A percentile compares a stretch with the other conserved stretches of the same genome.
phyloP scores from a whole-genome alignment of 2,113 vertebrate species.

The Chionis minor region DNA sequence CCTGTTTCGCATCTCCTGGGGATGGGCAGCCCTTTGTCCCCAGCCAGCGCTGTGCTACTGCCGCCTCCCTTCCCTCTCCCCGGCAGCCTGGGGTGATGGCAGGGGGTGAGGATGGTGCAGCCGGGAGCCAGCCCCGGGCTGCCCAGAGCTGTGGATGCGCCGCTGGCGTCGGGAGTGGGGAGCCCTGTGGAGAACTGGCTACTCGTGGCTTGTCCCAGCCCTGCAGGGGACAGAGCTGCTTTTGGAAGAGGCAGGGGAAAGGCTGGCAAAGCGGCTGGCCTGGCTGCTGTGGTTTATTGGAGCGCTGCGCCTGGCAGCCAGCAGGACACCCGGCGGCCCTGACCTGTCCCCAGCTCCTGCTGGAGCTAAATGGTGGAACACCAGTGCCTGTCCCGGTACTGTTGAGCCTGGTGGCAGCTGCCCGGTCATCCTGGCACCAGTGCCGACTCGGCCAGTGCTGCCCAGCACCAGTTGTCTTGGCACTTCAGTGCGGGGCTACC shows the following conservation, averaged over 20 bases:
- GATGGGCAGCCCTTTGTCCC: neutral
- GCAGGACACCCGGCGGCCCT: neutral
- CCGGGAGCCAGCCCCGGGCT: neutral
- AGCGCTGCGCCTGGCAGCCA: accelerated
- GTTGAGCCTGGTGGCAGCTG: neutral
- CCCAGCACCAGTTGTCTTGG: neutral
- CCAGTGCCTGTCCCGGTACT: neutral
- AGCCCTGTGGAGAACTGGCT: neutral
- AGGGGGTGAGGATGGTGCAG: neutral
- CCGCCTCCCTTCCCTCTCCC: neutral
- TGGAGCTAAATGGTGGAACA: neutral
- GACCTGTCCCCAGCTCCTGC: accelerated
- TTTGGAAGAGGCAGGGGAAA: neutral
- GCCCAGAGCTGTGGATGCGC: accelerated
- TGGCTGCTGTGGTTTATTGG: neutral
- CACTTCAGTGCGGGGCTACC: neutral
- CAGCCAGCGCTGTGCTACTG: accelerated
- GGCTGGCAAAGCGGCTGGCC: neutral
- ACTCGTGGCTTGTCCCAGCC: accelerated
- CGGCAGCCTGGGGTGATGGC: accelerated
- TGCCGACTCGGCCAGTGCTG: neutral
- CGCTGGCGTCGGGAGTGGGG: accelerated
- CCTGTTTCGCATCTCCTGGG: accelerated
- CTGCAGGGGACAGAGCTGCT: neutral
- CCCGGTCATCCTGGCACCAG: neutral